phyloP scores from a whole-genome alignment of 1,140 invertebrate genomes.

The Dendrolimus punctatus region DNA sequence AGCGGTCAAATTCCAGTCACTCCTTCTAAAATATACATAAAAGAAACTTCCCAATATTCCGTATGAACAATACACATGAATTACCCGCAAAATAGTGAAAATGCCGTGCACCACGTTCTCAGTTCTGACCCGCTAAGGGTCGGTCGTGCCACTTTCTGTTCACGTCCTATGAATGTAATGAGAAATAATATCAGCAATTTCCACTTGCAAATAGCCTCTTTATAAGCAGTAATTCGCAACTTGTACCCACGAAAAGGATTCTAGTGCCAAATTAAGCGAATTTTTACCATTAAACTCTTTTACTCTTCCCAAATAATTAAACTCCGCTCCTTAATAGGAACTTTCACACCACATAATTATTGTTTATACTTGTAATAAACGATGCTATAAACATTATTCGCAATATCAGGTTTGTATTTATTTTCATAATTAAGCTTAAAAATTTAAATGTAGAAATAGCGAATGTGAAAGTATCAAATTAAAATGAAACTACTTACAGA shows the following conservation, averaged over 20 bases:
- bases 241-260: slow-evolving; percentile 15
- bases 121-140: slow-evolving; percentile 28
- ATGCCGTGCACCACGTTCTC: slow-evolving; percentile 31
- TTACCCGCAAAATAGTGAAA: slow-evolving; percentile 14
- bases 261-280: slow-evolving; percentile 24
- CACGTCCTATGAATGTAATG: slow-evolving; percentile 45
- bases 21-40: too few relatives aligned
- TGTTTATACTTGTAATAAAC: slow-evolving; percentile 10
- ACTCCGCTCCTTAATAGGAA: slow-evolving; percentile 18
- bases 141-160: slow-evolving; percentile 43
- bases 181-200: slow-evolving; percentile 52
- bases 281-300: slow-evolving; percentile 25
- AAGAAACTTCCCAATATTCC: too few relatives aligned
- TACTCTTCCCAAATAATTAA: slow-evolving; percentile 21
- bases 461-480: not conserved
- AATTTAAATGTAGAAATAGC: too few relatives aligned
- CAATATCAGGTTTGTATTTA: slow-evolving; percentile 8
- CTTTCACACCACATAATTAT: slow-evolving; percentile 18
- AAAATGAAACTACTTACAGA: slow-evolving; percentile 37
- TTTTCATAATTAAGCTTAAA: too few relatives aligned
- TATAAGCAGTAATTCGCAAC: slow-evolving; percentile 34
- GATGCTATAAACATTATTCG: slow-evolving; percentile 1
- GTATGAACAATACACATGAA: not conserved
- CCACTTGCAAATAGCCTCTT: slow-evolving; percentile 33
- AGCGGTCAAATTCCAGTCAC: too few relatives aligned